A percentile compares a stretch with the other conserved stretches of the same genome.
Evolutionary conservation across 1,140 invertebrate species (phyloP).

Genomic region (Argopecten irradians): DNA sequence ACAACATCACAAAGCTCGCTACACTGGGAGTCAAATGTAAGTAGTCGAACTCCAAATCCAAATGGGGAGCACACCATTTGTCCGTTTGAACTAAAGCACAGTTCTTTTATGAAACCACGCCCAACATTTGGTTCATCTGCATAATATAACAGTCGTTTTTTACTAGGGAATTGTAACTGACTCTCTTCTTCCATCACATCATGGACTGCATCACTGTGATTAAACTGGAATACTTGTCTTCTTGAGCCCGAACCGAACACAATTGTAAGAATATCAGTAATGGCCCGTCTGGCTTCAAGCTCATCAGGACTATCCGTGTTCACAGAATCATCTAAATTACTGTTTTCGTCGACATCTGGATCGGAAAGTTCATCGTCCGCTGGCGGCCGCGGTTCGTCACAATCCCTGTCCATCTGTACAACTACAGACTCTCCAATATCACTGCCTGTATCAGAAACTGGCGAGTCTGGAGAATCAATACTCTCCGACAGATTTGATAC

Average conservation of each 20-base stretch:
- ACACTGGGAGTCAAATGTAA: slow-evolving; percentile 88
- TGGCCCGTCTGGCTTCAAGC: not conserved
- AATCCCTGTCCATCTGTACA: not conserved
- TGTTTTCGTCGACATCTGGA: not conserved
- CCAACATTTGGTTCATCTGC: slow-evolving; percentile 92
- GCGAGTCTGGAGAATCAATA: slow-evolving; percentile 26
- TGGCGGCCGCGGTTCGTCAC: not conserved
- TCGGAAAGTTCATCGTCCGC: not conserved
- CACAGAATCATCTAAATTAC: not conserved
- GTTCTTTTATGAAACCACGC: slow-evolving; percentile 87
- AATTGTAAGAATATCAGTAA: slow-evolving; percentile 3
- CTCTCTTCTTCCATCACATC: not conserved
- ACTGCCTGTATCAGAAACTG: slow-evolving; percentile 20
- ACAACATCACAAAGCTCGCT: slow-evolving; percentile 86
- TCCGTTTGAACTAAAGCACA: slow-evolving; percentile 93
- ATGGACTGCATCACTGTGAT: not conserved
- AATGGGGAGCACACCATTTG: slow-evolving; percentile 93
- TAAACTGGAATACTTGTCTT: slow-evolving; percentile 26
- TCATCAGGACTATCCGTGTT: not conserved
- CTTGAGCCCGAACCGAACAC: not conserved
- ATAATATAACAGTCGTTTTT: slow-evolving; percentile 86
- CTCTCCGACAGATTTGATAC: slow-evolving; percentile 24
- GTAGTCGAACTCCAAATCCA: slow-evolving; percentile 87
- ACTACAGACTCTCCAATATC: not conserved
- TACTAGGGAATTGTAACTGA: not conserved